Percentiles rank a stretch among this genome's conserved stretches.
Conservation (phyloP, 2,888 invertebrate species). For the Bhutanitis thaidina region DNA sequence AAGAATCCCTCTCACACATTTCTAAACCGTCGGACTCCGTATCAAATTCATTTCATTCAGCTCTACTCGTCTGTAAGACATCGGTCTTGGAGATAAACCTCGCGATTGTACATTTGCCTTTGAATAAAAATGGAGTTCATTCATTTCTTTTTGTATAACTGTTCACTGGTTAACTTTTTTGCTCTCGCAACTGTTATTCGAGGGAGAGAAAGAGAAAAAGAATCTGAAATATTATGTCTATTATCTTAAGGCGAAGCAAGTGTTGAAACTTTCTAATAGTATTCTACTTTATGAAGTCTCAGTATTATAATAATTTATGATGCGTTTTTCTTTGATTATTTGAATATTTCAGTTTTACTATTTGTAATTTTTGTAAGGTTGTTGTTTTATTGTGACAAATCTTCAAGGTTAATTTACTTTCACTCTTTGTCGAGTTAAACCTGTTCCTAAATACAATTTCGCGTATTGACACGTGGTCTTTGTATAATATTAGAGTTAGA, state of each 20-base stretch:
- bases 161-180: constrained; percentile 4
- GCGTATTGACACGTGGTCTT: no score
- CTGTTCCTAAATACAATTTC: no score
- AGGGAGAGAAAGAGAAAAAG: neutral
- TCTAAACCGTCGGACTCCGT: constrained; percentile 3
- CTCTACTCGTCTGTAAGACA: constrained; percentile 12
- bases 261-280: neutral
- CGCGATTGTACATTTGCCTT: constrained; percentile 12
- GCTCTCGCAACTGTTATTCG: neutral
- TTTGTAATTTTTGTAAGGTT: no score
- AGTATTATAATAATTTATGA: no score
- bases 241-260: neutral
- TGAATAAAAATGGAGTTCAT: constrained; percentile 17
- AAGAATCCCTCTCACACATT: constrained; percentile 3
- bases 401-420: no score
- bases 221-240: constrained; percentile 6
- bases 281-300: neutral
- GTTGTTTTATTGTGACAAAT: no score
- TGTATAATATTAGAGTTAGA: no score
- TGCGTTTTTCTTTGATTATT: no score
- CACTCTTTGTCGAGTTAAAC: no score
- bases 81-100: constrained; percentile 14
- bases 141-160: constrained; percentile 11
- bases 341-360: no score
- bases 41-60: constrained; percentile 10